phyloP scores from a whole-genome alignment of 1,140 invertebrate genomes.

The Hylyphantes graminicola region DNA sequence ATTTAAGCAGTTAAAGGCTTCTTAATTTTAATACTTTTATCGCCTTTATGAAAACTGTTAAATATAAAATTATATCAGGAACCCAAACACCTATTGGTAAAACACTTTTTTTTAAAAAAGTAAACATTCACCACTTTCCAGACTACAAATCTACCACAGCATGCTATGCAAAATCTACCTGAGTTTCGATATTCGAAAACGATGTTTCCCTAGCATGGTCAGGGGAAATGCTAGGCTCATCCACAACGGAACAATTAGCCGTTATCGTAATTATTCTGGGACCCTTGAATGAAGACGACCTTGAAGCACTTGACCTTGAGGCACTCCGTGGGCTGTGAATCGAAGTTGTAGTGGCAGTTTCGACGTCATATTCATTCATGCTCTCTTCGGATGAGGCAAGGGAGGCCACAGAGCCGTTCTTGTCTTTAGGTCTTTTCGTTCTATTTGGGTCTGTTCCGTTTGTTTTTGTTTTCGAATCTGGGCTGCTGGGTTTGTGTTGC shows the following conservation, averaged over 20 bases:
- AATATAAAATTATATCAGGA: no score
- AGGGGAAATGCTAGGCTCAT: slow-evolving; percentile 12
- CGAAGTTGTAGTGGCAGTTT: slow-evolving; percentile 32
- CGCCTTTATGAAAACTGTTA: no score
- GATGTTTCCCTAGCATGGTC: slow-evolving; percentile 1
- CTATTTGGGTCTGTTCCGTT: slow-evolving; percentile 14
- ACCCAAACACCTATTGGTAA: background rate
- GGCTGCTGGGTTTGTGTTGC: background rate
- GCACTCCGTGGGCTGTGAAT: slow-evolving; percentile 2
- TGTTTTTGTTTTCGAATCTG: background rate
- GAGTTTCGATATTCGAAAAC: background rate
- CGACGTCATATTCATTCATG: slow-evolving; percentile 61
- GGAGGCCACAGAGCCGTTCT: slow-evolving; percentile 24
- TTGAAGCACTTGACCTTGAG: background rate
- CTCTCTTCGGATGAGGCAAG: slow-evolving; percentile 54
- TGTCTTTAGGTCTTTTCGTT: background rate
- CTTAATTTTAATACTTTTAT: no score
- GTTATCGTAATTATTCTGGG: slow-evolving; percentile 43
- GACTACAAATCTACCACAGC: background rate
- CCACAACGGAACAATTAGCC: slow-evolving; percentile 46
- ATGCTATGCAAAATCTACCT: slow-evolving; percentile 12
- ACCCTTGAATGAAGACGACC: slow-evolving; percentile 13
- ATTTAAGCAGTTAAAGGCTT: no score
- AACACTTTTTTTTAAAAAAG: no score
- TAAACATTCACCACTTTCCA: background rate